Conservation (phyloP, 1,140 invertebrate genomes). For the Belonocnema kinseyi region DNA sequence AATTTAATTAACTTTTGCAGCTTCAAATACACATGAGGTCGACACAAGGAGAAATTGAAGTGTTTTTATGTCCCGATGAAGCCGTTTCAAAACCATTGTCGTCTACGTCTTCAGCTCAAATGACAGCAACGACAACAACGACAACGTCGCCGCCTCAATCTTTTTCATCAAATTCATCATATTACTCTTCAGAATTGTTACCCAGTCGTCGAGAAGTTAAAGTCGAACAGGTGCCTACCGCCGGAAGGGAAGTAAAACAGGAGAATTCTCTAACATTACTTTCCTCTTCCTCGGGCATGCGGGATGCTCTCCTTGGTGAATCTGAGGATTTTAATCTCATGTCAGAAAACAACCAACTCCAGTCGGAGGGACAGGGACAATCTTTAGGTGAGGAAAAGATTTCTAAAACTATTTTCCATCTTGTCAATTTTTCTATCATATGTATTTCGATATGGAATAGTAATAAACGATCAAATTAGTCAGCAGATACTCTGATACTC, state of each 20-base stretch:
- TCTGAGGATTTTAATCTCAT: constrained; percentile 81
- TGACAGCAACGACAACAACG: constrained; percentile 55
- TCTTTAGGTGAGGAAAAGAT: constrained; percentile 69
- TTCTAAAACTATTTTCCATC: neutral
- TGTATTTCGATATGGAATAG: neutral
- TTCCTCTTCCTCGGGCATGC: constrained; percentile 72
- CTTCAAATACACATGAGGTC: constrained; percentile 92
- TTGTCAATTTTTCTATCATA: neutral
- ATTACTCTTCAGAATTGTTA: constrained; percentile 49
- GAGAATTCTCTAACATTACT: constrained; percentile 53
- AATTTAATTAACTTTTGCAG: constrained; percentile 61
- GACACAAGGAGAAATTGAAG: constrained; percentile 92
- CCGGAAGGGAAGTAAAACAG: constrained; percentile 55
- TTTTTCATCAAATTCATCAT: constrained; percentile 49
- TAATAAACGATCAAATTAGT: neutral
- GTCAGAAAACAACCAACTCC: constrained; percentile 80
- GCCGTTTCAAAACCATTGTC: constrained; percentile 66
- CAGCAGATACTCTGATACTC: too few species aligned
- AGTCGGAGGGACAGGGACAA: constrained; percentile 85
- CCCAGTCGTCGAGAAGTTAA: constrained; percentile 59
- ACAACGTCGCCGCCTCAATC: constrained; percentile 46
- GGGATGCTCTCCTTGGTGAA: constrained; percentile 80
- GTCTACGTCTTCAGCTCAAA: constrained; percentile 63
- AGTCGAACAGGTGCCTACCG: constrained; percentile 56
- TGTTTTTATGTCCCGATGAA: constrained; percentile 92